Evolutionary conservation across 2,888 invertebrate genomes (phyloP).

Genomic region (Nomada fabriciana): DNA sequence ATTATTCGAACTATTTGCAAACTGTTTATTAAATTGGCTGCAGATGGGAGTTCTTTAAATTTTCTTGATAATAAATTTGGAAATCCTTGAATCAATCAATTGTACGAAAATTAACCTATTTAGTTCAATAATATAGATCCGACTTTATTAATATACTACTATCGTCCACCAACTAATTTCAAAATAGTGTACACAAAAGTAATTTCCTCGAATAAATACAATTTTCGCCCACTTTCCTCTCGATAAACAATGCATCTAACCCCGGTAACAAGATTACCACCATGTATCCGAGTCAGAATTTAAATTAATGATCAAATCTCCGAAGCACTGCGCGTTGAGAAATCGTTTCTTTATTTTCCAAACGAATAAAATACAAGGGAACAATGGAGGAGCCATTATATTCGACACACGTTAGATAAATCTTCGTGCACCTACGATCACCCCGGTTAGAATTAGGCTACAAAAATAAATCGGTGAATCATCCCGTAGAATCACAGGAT

Average conservation of each 20-base stretch:
- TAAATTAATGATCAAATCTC: not conserved
- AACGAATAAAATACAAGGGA: not conserved
- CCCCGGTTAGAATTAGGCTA: slow-evolving; percentile 9
- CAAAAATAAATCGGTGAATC: slow-evolving; percentile 63
- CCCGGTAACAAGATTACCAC: not conserved
- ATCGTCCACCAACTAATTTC: too few relatives aligned
- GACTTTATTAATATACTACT: too few relatives aligned
- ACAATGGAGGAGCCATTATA: slow-evolving; percentile 5
- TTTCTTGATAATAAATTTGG: too few relatives aligned
- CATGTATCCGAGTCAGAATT: not conserved
- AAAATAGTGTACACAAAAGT: too few relatives aligned
- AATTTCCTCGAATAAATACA: too few relatives aligned
- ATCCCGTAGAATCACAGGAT: slow-evolving; percentile 34
- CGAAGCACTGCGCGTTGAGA: not conserved
- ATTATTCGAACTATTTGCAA: too few relatives aligned
- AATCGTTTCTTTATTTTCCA: not conserved
- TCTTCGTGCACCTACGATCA: slow-evolving; percentile 26
- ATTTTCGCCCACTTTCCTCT: not conserved
- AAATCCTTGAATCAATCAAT: too few relatives aligned
- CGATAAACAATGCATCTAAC: not conserved
- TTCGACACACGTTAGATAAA: slow-evolving; percentile 47
- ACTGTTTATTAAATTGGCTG: too few relatives aligned
- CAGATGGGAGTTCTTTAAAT: too few relatives aligned
- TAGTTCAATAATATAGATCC: too few relatives aligned
- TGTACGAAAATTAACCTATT: too few relatives aligned